phyloP scores from a whole-genome alignment of 2,888 invertebrate species.

The Belgica antarctica region DNA sequence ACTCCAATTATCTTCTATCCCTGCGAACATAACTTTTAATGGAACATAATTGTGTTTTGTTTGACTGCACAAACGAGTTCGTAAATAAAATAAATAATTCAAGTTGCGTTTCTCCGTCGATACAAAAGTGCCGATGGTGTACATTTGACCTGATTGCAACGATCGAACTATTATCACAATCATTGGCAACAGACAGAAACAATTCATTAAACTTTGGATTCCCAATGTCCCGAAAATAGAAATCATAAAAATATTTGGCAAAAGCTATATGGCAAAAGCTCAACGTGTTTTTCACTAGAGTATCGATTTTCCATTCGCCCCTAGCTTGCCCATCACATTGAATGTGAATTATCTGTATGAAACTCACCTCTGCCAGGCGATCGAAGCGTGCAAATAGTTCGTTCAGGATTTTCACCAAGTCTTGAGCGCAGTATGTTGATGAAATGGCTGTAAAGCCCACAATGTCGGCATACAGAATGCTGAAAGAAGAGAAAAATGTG shows the following conservation, averaged over 20 bases:
- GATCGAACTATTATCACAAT: background rate
- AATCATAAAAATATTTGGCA: constrained; percentile 1
- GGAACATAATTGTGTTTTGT: background rate
- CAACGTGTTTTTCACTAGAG: background rate
- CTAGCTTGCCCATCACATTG: background rate
- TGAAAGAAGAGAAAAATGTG: constrained; percentile 55
- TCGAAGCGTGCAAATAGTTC: constrained; percentile 95
- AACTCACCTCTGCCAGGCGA: constrained; percentile 73
- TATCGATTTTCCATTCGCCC: constrained; percentile 16
- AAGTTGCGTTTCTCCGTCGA: too few species aligned
- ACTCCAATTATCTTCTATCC: background rate
- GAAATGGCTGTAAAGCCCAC: constrained; percentile 97
- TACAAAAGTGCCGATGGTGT: background rate
- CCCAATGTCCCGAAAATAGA: background rate
- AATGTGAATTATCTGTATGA: constrained; percentile 17
- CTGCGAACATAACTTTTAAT: background rate
- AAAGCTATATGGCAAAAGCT: background rate
- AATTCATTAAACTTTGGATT: constrained; percentile 11
- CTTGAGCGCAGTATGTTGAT: constrained; percentile 91
- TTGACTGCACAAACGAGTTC: background rate
- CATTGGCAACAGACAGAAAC: background rate
- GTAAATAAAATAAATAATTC: background rate
- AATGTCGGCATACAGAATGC: constrained; percentile 96
- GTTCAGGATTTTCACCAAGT: constrained; percentile 91
- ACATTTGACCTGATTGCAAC: background rate